Percentiles rank a stretch among this genome's conserved stretches.
These are phyloP conservation scores for Xestoiulus laeticollis DNA, from an alignment of 2,888 invertebrate species.

Conservation along the genomic window DNA sequence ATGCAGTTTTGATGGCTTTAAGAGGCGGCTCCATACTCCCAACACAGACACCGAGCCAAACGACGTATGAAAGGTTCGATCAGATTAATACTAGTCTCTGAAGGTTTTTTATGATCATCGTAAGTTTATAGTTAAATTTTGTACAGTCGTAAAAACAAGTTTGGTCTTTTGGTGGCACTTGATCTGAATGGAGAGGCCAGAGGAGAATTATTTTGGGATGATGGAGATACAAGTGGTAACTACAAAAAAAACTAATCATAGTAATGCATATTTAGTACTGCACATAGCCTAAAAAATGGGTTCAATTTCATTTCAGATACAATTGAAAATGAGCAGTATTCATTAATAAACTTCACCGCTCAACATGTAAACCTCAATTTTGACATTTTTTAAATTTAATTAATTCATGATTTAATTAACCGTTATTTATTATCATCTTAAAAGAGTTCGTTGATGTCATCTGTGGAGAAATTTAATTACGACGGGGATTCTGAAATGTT, in stretches of 20 bases:
- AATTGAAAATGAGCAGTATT: conserved; percentile 20
- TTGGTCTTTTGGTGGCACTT: conserved; percentile 74
- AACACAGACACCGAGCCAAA: conserved; percentile 44
- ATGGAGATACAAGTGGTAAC: conserved; percentile 74
- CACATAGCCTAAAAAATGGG: neutral
- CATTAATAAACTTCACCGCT: neutral
- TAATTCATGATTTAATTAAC: neutral
- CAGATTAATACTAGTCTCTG: neutral
- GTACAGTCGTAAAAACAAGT: conserved; percentile 67
- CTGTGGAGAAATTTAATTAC: conserved; percentile 39
- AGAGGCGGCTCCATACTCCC: conserved; percentile 43
- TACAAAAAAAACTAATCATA: neutral
- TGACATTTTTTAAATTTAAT: neutral
- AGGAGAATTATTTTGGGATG: conserved; percentile 83
- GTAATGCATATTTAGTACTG: neutral
- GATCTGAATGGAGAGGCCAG: conserved; percentile 68
- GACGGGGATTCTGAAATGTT: neutral
- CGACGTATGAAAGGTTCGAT: conserved; percentile 31
- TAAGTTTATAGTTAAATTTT: neutral
- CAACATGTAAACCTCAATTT: neutral
- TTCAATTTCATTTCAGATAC: conserved; percentile 19
- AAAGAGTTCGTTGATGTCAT: conserved; percentile 30
- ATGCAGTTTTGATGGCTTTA: conserved; percentile 20
- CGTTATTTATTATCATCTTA: neutral
- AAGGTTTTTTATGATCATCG: neutral